These are phyloP conservation scores for Antennarius maculatus DNA, from an alignment of 2,797 vertebrate species.

Conservation along the genomic window DNA sequence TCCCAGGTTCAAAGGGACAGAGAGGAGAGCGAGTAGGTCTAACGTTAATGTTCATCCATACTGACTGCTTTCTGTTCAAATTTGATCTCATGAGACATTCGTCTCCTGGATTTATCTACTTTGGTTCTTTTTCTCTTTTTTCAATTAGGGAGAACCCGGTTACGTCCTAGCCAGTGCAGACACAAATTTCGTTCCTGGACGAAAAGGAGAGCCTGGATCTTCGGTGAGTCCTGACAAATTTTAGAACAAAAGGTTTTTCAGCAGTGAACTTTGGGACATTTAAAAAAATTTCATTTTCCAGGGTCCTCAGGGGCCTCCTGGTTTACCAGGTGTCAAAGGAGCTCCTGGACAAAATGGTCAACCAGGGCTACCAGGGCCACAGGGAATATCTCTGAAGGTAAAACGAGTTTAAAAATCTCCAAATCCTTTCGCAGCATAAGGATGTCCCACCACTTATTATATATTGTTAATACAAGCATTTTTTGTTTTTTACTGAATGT, in stretches of 20 bases:
- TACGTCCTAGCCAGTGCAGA: conserved; percentile 86
- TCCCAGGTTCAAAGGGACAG: conserved; percentile 84
- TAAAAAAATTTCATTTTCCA: conserved; percentile 42
- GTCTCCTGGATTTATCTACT: background rate
- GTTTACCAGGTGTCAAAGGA: conserved; percentile 84
- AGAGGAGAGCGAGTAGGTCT: conserved; percentile 90
- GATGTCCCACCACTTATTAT: background rate
- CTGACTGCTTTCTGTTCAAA: background rate
- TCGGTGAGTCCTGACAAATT: conserved; percentile 77
- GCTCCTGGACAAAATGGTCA: conserved; percentile 83
- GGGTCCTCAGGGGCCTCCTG: conserved; percentile 82
- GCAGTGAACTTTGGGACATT: background rate
- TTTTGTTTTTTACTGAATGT: conserved; percentile 17
- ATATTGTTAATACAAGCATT: too few relatives aligned
- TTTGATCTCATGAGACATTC: background rate
- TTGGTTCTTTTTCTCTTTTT: conserved; percentile 8
- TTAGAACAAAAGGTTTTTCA: background rate
- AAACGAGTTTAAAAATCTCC: background rate
- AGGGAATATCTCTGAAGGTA: conserved; percentile 88
- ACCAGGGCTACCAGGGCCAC: conserved; percentile 78
- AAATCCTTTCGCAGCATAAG: background rate
- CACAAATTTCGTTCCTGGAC: conserved; percentile 79
- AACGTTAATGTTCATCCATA: conserved; percentile 1
- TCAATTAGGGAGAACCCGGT: conserved; percentile 87
- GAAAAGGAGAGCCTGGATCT: conserved; percentile 87